These are phyloP conservation scores for Rhinoderma darwinii DNA, from an alignment of 2,113 vertebrate species.

Conservation along the genomic window DNA sequence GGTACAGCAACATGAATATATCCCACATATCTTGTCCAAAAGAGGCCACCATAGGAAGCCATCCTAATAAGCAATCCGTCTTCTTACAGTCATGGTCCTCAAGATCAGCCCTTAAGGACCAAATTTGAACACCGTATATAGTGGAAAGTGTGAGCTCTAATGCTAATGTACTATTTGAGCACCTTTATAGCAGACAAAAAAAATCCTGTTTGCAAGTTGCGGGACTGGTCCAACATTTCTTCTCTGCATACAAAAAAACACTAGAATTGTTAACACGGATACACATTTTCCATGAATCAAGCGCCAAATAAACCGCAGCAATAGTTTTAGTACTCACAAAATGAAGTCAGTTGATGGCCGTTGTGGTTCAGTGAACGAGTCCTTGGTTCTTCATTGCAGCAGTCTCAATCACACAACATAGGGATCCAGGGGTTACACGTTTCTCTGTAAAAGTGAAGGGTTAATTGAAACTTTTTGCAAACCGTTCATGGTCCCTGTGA, in stretches of 20 bases:
- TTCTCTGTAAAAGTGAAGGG: neutral
- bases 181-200: too few relatives aligned
- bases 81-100: too few relatives aligned
- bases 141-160: neutral
- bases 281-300: neutral
- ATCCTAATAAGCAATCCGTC: too few relatives aligned
- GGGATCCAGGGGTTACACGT: neutral
- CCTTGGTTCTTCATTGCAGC: slow-evolving; percentile 34
- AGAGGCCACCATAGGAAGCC: too few relatives aligned
- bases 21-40: too few relatives aligned
- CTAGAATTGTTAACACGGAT: neutral
- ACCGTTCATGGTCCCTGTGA: neutral
- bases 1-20: neutral
- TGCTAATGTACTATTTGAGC: neutral
- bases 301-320: neutral
- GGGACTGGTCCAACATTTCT: neutral
- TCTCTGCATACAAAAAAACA: neutral
- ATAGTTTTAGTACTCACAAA: neutral
- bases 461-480: neutral
- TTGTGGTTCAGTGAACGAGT: neutral
- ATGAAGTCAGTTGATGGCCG: neutral
- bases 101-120: too few relatives aligned
- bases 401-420: neutral
- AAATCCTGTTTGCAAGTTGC: neutral
- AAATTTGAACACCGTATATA: neutral